Conservation (phyloP, 2,113 vertebrate genomes). For the Cricetomys ansorgei region DNA sequence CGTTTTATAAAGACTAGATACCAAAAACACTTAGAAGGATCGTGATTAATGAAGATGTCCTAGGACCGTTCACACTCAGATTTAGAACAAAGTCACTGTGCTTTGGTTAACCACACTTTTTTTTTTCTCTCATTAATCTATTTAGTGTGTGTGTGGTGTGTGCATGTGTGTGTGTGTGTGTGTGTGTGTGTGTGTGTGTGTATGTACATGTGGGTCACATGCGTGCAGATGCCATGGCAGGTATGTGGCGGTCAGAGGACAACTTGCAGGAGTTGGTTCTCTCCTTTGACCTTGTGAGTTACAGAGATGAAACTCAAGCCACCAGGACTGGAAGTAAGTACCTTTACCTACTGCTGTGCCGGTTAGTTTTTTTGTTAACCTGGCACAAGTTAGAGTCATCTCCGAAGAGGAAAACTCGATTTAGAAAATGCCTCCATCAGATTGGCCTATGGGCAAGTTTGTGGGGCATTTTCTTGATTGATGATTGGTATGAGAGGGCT, state of each 20-base stretch:
- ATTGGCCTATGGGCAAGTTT: background rate
- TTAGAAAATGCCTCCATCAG: background rate
- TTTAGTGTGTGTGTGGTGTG: background rate
- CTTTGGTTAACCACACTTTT: background rate
- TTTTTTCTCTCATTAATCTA: background rate
- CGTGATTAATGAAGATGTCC: background rate
- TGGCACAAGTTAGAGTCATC: background rate
- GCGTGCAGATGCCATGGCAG: too few relatives aligned
- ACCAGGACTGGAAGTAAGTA: background rate
- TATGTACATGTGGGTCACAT: background rate
- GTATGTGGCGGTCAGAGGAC: background rate
- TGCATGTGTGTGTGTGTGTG: background rate
- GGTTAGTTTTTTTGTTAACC: background rate
- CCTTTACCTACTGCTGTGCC: background rate
- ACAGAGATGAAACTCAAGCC: background rate
- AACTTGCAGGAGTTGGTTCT: background rate
- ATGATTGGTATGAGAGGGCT: background rate
- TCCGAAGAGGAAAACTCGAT: background rate
- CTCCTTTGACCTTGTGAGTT: background rate
- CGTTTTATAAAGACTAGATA: background rate
- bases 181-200: background rate
- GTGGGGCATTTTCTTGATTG: background rate
- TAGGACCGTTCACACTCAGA: background rate
- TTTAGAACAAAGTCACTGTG: background rate
- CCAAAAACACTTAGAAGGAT: background rate